phyloP scores from a whole-genome alignment of 2,113 vertebrate species.

The Zootoca vivipara region DNA sequence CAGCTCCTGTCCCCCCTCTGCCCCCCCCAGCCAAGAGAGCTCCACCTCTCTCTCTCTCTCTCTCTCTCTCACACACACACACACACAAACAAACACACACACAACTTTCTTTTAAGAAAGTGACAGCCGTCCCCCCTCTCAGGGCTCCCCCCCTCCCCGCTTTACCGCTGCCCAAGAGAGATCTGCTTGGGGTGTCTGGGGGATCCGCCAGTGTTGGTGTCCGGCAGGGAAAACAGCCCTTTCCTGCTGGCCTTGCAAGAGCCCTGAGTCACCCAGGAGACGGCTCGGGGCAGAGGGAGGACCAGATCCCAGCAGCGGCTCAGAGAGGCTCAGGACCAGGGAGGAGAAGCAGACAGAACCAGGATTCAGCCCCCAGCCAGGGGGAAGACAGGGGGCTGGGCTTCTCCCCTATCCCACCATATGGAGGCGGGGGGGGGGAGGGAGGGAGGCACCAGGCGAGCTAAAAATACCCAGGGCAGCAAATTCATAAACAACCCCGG shows the following conservation, averaged over 20 bases:
- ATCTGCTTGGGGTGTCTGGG: background rate
- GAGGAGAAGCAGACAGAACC: background rate
- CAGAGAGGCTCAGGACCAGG: background rate
- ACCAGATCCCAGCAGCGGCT: background rate
- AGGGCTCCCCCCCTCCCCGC: fast-evolving
- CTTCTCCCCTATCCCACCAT: background rate
- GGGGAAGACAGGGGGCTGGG: fast-evolving
- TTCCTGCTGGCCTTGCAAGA: fast-evolving
- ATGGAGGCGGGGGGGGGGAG: background rate
- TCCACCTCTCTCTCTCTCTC: too few relatives aligned
- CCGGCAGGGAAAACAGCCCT: background rate
- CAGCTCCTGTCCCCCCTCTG: background rate
- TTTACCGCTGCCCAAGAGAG: background rate
- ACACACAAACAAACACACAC: too few relatives aligned
- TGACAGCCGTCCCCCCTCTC: fast-evolving
- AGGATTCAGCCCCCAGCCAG: background rate
- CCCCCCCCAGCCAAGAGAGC: background rate
- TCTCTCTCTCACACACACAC: too few relatives aligned
- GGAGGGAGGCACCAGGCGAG: background rate
- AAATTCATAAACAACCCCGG: background rate
- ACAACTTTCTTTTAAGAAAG: too few relatives aligned
- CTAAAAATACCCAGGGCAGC: constrained; percentile 6
- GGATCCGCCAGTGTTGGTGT: background rate
- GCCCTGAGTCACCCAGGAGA: background rate
- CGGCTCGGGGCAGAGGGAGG: background rate